Conservation (phyloP, 2,888 invertebrate genomes). For the Danaus chrysippus region DNA sequence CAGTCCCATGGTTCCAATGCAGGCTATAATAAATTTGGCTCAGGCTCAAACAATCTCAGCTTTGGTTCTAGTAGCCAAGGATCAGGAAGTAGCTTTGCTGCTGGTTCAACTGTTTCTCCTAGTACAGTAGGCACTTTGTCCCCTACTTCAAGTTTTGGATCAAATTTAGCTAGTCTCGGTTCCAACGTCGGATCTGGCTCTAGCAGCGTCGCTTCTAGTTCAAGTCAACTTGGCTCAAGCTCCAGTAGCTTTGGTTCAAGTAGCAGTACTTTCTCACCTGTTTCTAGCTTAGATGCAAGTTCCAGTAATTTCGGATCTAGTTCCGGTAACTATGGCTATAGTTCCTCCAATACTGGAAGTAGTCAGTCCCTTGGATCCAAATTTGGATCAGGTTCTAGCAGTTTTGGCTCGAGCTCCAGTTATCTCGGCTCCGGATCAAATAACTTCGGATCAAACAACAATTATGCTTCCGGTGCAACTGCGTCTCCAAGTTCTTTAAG, state of each 20-base stretch:
- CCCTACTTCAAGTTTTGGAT: too few species aligned
- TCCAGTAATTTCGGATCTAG: constrained; percentile 12
- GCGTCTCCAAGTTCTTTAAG: constrained; percentile 9
- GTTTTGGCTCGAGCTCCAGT: constrained; percentile 6
- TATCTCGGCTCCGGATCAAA: constrained; percentile 7
- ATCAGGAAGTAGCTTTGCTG: neutral
- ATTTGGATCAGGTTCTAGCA: constrained; percentile 12
- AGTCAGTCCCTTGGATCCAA: constrained; percentile 1
- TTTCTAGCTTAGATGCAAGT: constrained; percentile 4
- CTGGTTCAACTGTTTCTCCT: neutral
- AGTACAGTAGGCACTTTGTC: neutral
- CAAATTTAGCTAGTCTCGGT: constrained; percentile 1
- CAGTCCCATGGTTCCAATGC: neutral
- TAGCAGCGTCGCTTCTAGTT: constrained; percentile 10
- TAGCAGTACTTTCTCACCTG: neutral
- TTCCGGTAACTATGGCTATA: constrained; percentile 9
- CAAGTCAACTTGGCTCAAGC: constrained; percentile 12
- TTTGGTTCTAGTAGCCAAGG: constrained; percentile 10
- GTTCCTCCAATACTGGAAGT: constrained; percentile 1
- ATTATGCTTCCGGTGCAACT: constrained; percentile 6
- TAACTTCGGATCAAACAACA: constrained; percentile 10
- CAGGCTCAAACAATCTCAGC: constrained; percentile 5
- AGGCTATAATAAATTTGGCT: neutral
- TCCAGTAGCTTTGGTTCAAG: constrained; percentile 10
- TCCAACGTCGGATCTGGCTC: constrained; percentile 8